Conservation (phyloP, 2,888 invertebrate species). For the Eristalis intricaria region DNA sequence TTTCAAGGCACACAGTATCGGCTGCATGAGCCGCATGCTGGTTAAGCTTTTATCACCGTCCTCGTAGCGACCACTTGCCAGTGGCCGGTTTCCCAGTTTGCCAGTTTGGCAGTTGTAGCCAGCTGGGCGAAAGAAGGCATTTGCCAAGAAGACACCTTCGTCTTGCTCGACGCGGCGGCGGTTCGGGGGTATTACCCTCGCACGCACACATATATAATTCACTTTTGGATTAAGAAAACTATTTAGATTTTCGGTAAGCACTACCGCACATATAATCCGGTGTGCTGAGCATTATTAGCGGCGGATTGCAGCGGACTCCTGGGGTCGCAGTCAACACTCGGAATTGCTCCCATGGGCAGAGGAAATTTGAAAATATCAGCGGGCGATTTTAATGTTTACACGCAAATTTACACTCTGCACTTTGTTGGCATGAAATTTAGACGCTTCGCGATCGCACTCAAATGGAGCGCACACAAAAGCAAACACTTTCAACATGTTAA, state of each 20-base stretch:
- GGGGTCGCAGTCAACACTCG: constrained; percentile 72
- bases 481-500: constrained; percentile 71
- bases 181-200: constrained; percentile 11
- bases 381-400: constrained; percentile 82
- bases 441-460: constrained; percentile 61
- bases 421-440: constrained; percentile 70
- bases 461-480: constrained; percentile 68
- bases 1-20: constrained; percentile 82
- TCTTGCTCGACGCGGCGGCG: background rate
- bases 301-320: constrained; percentile 64
- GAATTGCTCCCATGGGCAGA: constrained; percentile 67
- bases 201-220: constrained; percentile 61
- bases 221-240: constrained; percentile 69
- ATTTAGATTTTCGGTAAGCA: constrained; percentile 71
- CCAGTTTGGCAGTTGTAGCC: constrained; percentile 27
- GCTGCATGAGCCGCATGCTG: constrained; percentile 70
- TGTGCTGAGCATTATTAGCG: constrained; percentile 59
- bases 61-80: background rate
- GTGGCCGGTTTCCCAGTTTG: background rate
- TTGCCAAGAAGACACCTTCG: constrained; percentile 66
- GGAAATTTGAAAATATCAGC: constrained; percentile 77
- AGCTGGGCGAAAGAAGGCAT: constrained; percentile 63
- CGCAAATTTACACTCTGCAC: constrained; percentile 81
- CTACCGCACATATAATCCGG: constrained; percentile 64
- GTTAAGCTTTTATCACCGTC: constrained; percentile 68